Percentiles rank a stretch among this genome's conserved stretches.
phyloP scores from a whole-genome alignment of 2,888 invertebrate species.

The Dynastes maya region DNA sequence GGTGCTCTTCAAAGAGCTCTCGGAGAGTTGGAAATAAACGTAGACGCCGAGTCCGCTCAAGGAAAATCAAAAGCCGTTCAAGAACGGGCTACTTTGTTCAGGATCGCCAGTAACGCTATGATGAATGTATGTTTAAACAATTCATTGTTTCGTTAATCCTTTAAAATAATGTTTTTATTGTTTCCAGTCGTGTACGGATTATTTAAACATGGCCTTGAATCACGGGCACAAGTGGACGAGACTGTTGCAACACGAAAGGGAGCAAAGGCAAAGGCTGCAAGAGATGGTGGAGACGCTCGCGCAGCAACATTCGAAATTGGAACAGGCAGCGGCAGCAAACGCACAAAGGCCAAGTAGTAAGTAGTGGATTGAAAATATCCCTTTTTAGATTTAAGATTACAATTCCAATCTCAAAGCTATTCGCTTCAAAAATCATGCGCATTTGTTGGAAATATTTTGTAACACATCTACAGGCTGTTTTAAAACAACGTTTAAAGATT shows the following conservation, averaged over 20 bases:
- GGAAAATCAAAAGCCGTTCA: slow-evolving; percentile 91
- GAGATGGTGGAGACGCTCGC: slow-evolving; percentile 99
- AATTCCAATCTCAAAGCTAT: too few species aligned
- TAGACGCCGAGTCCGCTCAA: slow-evolving; percentile 71
- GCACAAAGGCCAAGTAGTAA: slow-evolving; percentile 70
- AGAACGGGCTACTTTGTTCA: slow-evolving; percentile 94
- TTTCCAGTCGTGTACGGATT: slow-evolving; percentile 90
- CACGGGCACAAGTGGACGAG: slow-evolving; percentile 95
- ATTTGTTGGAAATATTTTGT: too few species aligned
- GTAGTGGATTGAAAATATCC: background rate
- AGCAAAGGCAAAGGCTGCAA: slow-evolving; percentile 92
- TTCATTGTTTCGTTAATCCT: background rate
- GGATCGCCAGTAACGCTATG: slow-evolving; percentile 97
- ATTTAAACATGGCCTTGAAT: slow-evolving; percentile 89
- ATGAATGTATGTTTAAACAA: slow-evolving; percentile 85
- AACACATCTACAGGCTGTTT: too few species aligned
- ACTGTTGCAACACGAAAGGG: slow-evolving; percentile 94
- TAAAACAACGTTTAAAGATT: too few species aligned
- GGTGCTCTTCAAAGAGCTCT: slow-evolving; percentile 86
- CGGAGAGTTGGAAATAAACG: slow-evolving; percentile 82
- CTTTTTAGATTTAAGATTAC: too few species aligned
- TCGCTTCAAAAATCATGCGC: too few species aligned
- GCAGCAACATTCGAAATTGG: slow-evolving; percentile 95
- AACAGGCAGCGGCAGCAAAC: slow-evolving; percentile 88
- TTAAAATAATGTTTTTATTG: background rate